Conservation (phyloP, 35 echinoderm and acorn worm genomes). For the Ptychodera flava region DNA sequence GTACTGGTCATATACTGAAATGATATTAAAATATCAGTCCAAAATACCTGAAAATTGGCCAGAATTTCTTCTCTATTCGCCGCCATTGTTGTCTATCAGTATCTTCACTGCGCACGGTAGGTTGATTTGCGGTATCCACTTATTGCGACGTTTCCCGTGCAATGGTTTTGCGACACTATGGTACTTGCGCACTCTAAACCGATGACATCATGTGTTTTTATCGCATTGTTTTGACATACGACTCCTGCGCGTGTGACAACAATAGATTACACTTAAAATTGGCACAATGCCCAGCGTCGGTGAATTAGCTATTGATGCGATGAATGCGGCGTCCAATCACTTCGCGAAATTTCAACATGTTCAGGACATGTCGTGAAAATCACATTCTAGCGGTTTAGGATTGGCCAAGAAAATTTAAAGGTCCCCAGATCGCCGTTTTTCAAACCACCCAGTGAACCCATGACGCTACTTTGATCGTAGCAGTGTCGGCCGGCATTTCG, state of each 20-base stretch:
- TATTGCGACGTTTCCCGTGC: background rate
- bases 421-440: background rate
- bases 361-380: background rate
- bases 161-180: background rate
- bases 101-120: background rate
- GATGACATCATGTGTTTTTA: background rate
- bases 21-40: background rate
- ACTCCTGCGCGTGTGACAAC: background rate
- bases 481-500: too few species aligned
- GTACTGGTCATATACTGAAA: background rate
- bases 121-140: background rate
- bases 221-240: background rate
- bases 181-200: too few species aligned
- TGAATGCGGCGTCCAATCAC: background rate
- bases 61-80: constrained; percentile 97
- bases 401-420: background rate
- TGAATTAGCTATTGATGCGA: too few species aligned
- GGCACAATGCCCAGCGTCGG: background rate
- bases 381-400: background rate
- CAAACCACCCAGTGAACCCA: background rate
- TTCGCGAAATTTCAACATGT: constrained; percentile 1
- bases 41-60: constrained; percentile 86
- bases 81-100: constrained; percentile 55
- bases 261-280: background rate
- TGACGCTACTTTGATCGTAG: background rate